phyloP scores from a whole-genome alignment of 2,888 invertebrate genomes.

The Volucella zonaria region DNA sequence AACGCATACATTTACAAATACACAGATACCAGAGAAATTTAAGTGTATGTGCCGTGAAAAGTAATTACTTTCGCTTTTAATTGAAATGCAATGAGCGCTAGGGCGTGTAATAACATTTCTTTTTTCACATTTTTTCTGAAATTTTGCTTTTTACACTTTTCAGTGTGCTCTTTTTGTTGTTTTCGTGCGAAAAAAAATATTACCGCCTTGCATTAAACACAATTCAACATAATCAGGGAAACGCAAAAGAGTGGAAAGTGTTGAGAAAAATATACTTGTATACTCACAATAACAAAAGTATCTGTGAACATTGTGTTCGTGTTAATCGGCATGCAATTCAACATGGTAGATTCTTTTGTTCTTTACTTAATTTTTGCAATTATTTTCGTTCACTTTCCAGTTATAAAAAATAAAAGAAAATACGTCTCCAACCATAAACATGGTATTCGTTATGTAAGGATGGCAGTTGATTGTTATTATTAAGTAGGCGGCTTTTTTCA shows the following conservation, averaged over 20 bases:
- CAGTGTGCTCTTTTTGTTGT: conserved; percentile 12
- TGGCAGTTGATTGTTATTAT: background rate
- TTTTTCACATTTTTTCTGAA: conserved; percentile 13
- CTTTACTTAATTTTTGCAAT: conserved; percentile 30
- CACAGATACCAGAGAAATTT: conserved; percentile 17
- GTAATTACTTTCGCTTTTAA: conserved; percentile 72
- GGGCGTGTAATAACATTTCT: conserved; percentile 48
- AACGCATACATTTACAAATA: conserved; percentile 17
- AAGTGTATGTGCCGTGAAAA: conserved; percentile 52
- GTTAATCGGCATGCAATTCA: conserved; percentile 21
- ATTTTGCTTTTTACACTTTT: conserved; percentile 21
- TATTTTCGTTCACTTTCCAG: conserved; percentile 1
- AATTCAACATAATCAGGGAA: conserved; percentile 36
- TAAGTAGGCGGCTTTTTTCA: background rate
- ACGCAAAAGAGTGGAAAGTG: conserved; percentile 21
- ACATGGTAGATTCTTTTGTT: conserved; percentile 32
- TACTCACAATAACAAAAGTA: background rate
- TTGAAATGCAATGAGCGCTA: conserved; percentile 64
- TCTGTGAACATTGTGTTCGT: conserved; percentile 4
- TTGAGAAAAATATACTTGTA: conserved; percentile 5
- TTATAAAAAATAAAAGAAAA: background rate
- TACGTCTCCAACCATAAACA: too few species aligned
- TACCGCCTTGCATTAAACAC: conserved; percentile 38
- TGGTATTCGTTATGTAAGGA: background rate
- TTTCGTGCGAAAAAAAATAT: conserved; percentile 18